Evolutionary conservation across 1,140 invertebrate species (phyloP).

Genomic region (Philotrypesis tridentata): DNA sequence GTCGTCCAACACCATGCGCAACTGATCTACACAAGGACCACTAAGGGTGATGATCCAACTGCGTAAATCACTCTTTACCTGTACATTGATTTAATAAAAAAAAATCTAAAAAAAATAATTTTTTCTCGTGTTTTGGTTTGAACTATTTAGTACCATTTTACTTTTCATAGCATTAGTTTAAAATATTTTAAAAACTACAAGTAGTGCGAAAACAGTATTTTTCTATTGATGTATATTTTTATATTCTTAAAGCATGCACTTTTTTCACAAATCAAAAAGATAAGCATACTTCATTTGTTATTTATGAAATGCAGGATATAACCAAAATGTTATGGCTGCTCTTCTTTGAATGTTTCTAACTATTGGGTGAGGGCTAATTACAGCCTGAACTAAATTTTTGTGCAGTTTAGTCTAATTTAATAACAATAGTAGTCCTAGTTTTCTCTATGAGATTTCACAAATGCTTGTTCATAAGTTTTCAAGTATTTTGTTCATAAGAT

Average conservation of each 20-base stretch:
- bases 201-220: background rate
- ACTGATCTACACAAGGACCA: constrained; percentile 97
- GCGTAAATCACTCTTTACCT: constrained; percentile 62
- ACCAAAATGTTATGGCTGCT: constrained; percentile 36
- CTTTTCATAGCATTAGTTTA: background rate
- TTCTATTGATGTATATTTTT: background rate
- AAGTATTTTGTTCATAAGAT: constrained; percentile 1
- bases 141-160: background rate
- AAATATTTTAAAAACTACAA: background rate
- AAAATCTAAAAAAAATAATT: constrained; percentile 32
- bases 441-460: constrained; percentile 31
- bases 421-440: constrained; percentile 23
- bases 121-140: background rate
- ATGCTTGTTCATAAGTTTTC: constrained; percentile 20
- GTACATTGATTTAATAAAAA: constrained; percentile 64
- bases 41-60: constrained; percentile 90
- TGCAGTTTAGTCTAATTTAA: constrained; percentile 39
- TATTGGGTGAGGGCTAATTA: constrained; percentile 38
- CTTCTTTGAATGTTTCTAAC: constrained; percentile 31
- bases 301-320: constrained; percentile 46
- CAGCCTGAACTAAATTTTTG: constrained; percentile 51
- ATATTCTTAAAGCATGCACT: no score
- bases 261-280: background rate
- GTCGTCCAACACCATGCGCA: constrained; percentile 98
- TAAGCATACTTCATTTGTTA: constrained; percentile 45